These are phyloP conservation scores for Arothron firmamentum DNA, from an alignment of 2,113 vertebrate genomes.

Conservation along the genomic window DNA sequence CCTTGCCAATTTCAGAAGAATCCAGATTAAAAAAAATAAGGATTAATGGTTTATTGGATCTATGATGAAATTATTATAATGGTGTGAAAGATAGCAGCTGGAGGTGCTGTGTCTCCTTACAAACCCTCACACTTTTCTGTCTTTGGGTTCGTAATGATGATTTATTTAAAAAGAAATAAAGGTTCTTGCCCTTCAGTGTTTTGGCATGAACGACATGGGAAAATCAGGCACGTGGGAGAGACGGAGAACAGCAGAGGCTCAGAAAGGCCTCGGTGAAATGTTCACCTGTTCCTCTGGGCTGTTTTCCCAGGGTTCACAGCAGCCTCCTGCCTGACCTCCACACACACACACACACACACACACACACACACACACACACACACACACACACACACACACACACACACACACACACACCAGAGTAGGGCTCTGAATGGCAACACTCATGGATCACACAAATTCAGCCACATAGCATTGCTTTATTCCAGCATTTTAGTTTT, in stretches of 20 bases:
- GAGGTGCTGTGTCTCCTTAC: no score
- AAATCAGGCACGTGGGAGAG: slow-evolving; percentile 53
- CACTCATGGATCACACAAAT: slow-evolving; percentile 7
- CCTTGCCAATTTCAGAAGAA: not conserved
- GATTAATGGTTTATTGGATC: not conserved
- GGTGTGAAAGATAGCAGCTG: no score
- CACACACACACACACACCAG: slow-evolving; percentile 7
- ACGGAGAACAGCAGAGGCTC: slow-evolving; percentile 20
- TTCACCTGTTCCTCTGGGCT: slow-evolving; percentile 75
- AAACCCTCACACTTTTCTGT: no score
- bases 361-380: slow-evolving; percentile 9
- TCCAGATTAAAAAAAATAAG: not conserved
- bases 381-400: slow-evolving; percentile 12
- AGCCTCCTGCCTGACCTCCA: slow-evolving; percentile 46
- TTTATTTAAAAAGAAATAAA: not conserved
- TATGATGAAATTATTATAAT: slow-evolving; percentile 1
- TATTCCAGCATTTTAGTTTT: slow-evolving; percentile 4
- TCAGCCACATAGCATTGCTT: slow-evolving; percentile 9
- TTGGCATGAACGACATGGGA: slow-evolving; percentile 66
- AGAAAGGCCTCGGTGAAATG: slow-evolving; percentile 60
- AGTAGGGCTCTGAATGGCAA: not conserved
- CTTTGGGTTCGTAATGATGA: not conserved
- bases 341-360: slow-evolving; percentile 10
- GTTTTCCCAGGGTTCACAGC: slow-evolving; percentile 75
- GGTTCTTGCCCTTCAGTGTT: slow-evolving; percentile 54